A percentile compares a stretch with the other conserved stretches of the same genome.
Conservation (phyloP, 2,888 invertebrate genomes). For the Allophyes oxyacanthae region DNA sequence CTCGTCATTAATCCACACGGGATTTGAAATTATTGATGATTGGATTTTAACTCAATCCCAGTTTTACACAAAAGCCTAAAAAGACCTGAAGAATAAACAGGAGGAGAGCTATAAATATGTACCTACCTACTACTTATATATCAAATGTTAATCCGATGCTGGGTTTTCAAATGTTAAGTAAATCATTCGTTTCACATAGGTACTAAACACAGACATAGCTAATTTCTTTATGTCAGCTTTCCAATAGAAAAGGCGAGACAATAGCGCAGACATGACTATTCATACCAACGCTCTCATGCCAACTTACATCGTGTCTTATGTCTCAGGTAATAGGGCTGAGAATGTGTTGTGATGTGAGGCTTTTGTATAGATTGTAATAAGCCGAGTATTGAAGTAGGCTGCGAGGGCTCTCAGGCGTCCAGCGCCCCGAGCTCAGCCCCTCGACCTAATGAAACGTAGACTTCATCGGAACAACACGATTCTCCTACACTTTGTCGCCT, state of each 20-base stretch:
- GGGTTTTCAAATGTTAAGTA: slow-evolving; percentile 13
- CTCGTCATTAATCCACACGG: too few species aligned
- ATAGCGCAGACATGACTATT: slow-evolving; percentile 69
- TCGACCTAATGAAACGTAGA: slow-evolving; percentile 80
- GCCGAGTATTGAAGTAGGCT: slow-evolving; percentile 71
- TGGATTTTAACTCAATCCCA: too few species aligned
- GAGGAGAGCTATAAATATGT: too few species aligned
- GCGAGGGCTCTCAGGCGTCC: slow-evolving; percentile 75
- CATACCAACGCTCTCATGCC: slow-evolving; percentile 44
- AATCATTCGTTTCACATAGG: slow-evolving; percentile 32
- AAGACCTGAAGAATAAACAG: too few species aligned
- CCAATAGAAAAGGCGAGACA: slow-evolving; percentile 70
- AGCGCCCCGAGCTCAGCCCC: slow-evolving; percentile 70
- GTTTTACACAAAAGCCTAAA: too few species aligned
- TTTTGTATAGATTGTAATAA: slow-evolving; percentile 67
- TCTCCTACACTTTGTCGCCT: slow-evolving; percentile 47
- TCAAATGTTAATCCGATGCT: too few species aligned
- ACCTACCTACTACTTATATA: too few species aligned
- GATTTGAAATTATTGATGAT: too few species aligned
- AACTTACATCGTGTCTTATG: slow-evolving; percentile 42
- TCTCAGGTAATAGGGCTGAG: slow-evolving; percentile 48
- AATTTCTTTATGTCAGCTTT: slow-evolving; percentile 67
- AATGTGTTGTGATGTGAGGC: slow-evolving; percentile 50
- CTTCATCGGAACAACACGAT: slow-evolving; percentile 57
- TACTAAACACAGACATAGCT: slow-evolving; percentile 49